These are phyloP conservation scores for Anolis apletophallus DNA, from an alignment of 2,797 vertebrate species.

Conservation along the genomic window DNA sequence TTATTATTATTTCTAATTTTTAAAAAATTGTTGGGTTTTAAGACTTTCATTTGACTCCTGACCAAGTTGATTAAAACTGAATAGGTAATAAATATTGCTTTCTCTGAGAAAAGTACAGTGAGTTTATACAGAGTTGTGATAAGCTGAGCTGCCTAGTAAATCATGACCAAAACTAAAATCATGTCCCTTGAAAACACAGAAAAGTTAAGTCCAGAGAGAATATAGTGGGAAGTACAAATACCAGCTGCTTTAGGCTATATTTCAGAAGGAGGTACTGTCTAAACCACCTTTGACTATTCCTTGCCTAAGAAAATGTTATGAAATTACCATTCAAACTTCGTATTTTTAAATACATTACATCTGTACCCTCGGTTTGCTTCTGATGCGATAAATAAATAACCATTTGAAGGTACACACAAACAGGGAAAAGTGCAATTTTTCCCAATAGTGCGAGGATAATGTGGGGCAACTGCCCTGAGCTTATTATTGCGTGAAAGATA, in stretches of 20 bases:
- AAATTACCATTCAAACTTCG: too few relatives aligned
- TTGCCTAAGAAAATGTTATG: too few relatives aligned
- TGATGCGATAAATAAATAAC: too few relatives aligned
- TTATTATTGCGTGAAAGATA: too few relatives aligned
- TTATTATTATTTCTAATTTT: too few relatives aligned
- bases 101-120: background rate
- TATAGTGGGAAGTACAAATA: background rate
- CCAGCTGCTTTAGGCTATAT: too few relatives aligned
- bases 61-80: background rate
- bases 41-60: background rate
- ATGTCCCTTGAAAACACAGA: background rate
- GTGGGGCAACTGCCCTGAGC: too few relatives aligned
- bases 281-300: too few relatives aligned
- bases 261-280: too few relatives aligned
- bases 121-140: background rate
- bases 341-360: too few relatives aligned
- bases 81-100: background rate
- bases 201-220: background rate
- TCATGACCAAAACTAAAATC: background rate
- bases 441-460: background rate
- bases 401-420: background rate
- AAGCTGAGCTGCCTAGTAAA: background rate
- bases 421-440: background rate
- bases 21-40: too few relatives aligned
- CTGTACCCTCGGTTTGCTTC: too few relatives aligned